Base-by-base conservation (phyloP, 2,888 invertebrate species). In the Lasioglossum figueresi region DNA sequence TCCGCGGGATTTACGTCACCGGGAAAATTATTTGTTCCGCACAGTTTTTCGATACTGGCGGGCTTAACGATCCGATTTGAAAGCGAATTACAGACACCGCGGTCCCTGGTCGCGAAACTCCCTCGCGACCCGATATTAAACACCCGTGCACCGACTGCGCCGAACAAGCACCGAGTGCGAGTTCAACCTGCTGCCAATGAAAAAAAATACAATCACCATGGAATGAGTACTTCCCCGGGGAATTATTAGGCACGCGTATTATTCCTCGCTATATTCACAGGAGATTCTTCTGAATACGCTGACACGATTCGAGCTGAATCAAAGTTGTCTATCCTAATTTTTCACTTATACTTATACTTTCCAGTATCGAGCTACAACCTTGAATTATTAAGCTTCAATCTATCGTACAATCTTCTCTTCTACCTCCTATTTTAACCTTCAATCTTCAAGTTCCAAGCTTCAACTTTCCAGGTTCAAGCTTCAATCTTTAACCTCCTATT, bases 21-120 rank as follows among this genome's bases (percentile, higher is more conserved):
- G 31, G 43, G 31, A 45, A 79, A 59, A 66, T 66, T 59, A 79
- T 63, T 73, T 79, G 43, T 37, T 16, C 43, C 63, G 59, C 37
- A 19, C 27, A 40, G 71, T 73, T 73, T 79, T 73, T 73, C 63
- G 43, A 73, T 43, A 63, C 31, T 4, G 45, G 19, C n/a, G 72
- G 34, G 59, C 48, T 59, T 34, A 63, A 66, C 59, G 72, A 79
- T 79, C 63, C 63, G 63, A 73, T 34, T 72, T 40, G 37, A 77
- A 37, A 34, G 48, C 71, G 70, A 70, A 71, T 71, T 43, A 72
- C 56, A 31, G 40, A 31, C 76, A 34, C 43, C 76, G 2, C 23
- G 19, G 43, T 19, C 23, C 59, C 63, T 10, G 63, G 2, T 31
- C 31, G 43, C 12, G 43, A 14, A 27, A 16, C 40, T 43, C 70